A percentile compares a stretch with the other conserved stretches of the same genome.
These are phyloP conservation scores for Amitus sp. DNA, from an alignment of 2,888 invertebrate species.

Conservation along the genomic window DNA sequence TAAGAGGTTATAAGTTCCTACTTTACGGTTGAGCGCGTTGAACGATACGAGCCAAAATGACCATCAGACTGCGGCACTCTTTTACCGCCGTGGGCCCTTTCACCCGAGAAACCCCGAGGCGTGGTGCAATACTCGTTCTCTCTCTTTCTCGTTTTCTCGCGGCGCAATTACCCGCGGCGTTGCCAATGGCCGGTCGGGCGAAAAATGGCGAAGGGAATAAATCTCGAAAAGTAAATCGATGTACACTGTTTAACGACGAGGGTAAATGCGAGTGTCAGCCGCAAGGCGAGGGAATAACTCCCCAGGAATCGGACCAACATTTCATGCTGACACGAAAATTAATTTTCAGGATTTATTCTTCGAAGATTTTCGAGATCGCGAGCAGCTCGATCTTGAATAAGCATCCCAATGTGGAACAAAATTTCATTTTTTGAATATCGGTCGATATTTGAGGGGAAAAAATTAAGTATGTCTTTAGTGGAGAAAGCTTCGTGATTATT, in stretches of 20 bases:
- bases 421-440: too few relatives aligned
- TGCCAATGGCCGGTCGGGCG: not conserved
- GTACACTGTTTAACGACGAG: constrained; percentile 8
- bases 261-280: constrained; percentile 14
- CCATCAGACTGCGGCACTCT: constrained; percentile 40
- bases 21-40: constrained; percentile 61
- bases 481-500: too few relatives aligned
- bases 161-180: constrained; percentile 49
- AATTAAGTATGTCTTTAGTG: too few relatives aligned
- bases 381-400: too few relatives aligned
- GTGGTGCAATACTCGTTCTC: constrained; percentile 52
- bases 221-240: constrained; percentile 4
- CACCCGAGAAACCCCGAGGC: constrained; percentile 55
- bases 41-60: constrained; percentile 47
- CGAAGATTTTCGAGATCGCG: too few relatives aligned
- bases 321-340: not conserved
- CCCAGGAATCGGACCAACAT: not conserved
- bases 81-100: constrained; percentile 50
- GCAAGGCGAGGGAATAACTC: not conserved
- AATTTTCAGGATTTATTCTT: not conserved
- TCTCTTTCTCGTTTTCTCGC: too few relatives aligned
- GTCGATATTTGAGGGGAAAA: too few relatives aligned
- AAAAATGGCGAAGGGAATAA: constrained; percentile 1
- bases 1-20: constrained; percentile 59
- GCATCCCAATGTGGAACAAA: too few relatives aligned